Conservation (phyloP, 2,797 vertebrate genomes). For the Megalops cyprinoides region DNA sequence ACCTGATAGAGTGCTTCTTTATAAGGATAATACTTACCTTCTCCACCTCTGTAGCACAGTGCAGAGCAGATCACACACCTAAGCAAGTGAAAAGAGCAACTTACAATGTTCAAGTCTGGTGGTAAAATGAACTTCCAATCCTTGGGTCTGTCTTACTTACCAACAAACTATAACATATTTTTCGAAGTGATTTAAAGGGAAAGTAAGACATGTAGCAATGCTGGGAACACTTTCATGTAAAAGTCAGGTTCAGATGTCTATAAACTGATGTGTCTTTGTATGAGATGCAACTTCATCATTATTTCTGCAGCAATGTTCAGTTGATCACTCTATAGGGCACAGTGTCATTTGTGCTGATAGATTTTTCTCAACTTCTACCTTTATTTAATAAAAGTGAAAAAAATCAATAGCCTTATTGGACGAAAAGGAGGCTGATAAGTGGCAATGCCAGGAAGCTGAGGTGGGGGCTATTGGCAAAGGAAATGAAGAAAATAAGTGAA, state of each 20-base stretch:
- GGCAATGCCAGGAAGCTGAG: constrained; percentile 56
- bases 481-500: constrained; percentile 37
- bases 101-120: no score
- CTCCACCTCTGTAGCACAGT: no score
- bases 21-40: no score
- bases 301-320: constrained; percentile 49
- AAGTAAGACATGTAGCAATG: no score
- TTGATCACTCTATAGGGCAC: constrained; percentile 65
- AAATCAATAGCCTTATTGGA: constrained; percentile 63
- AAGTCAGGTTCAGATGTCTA: neutral
- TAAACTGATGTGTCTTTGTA: constrained; percentile 33
- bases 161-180: no score
- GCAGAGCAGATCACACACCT: no score
- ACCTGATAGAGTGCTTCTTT: no score
- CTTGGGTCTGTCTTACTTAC: no score
- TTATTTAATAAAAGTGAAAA: constrained; percentile 70
- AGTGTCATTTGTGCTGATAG: constrained; percentile 70
- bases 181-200: no score
- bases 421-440: constrained; percentile 65
- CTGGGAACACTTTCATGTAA: neutral
- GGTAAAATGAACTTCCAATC: no score
- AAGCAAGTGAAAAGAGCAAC: no score
- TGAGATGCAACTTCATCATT: constrained; percentile 51
- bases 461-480: constrained; percentile 49
- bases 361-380: constrained; percentile 62